A percentile compares a stretch with the other conserved stretches of the same genome.
Conservation (phyloP, 2,888 invertebrate species). For the Drosophila cognata region DNA sequence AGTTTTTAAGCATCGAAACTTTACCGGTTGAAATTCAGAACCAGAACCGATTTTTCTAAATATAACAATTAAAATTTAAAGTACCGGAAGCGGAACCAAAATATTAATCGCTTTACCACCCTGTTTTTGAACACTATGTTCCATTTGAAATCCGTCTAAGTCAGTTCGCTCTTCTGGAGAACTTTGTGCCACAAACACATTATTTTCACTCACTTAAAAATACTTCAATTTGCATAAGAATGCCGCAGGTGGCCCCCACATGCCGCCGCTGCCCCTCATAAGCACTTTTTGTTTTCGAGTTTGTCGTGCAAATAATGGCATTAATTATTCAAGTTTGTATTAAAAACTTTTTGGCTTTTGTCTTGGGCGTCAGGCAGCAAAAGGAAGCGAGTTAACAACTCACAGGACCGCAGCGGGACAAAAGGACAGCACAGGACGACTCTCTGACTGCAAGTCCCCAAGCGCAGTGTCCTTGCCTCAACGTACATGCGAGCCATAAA, state of each 20-base stretch:
- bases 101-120: not conserved
- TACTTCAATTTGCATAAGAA: constrained; percentile 31
- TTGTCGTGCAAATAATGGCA: constrained; percentile 42
- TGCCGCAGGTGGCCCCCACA: not conserved
- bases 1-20: too few relatives aligned
- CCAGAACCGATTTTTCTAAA: not conserved
- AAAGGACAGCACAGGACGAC: constrained; percentile 18
- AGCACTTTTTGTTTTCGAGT: not conserved
- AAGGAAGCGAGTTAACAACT: constrained; percentile 52
- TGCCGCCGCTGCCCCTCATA: not conserved
- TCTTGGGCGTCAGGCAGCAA: constrained; percentile 13
- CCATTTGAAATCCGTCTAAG: not conserved
- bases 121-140: not conserved
- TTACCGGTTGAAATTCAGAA: not conserved
- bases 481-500: constrained; percentile 62
- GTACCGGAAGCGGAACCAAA: not conserved
- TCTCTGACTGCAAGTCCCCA: constrained; percentile 27
- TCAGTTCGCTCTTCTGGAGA: not conserved
- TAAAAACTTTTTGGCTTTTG: constrained; percentile 63
- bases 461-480: constrained; percentile 63
- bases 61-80: not conserved
- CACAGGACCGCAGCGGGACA: constrained; percentile 25
- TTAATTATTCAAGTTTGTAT: constrained; percentile 69
- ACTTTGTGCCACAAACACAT: not conserved
- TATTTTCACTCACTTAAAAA: constrained; percentile 21